phyloP scores from a whole-genome alignment of 2,113 vertebrate genomes.

The Tringa solitaria region DNA sequence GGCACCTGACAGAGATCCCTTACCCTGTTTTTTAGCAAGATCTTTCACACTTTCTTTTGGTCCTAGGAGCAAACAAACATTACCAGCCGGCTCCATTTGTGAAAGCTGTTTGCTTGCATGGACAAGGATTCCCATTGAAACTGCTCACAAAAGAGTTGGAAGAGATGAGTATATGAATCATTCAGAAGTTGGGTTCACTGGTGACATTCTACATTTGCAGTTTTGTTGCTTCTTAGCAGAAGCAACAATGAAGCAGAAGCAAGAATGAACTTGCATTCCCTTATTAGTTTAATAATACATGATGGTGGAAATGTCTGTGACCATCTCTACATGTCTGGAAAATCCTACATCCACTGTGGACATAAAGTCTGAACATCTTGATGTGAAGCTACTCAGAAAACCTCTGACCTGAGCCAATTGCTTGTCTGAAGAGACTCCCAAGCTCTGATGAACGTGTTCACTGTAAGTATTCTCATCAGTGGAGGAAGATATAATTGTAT shows the following conservation, averaged over 20 bases:
- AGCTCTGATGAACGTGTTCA: background rate
- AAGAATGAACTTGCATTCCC: background rate
- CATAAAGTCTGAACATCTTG: background rate
- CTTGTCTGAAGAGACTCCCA: background rate
- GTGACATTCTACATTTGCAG: background rate
- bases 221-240: background rate
- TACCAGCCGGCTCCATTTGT: background rate
- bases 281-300: background rate
- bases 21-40: background rate
- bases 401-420: background rate
- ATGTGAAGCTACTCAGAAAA: background rate
- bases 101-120: background rate
- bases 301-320: background rate
- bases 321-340: background rate
- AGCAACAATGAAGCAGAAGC: too few relatives aligned
- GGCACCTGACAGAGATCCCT: background rate
- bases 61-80: background rate
- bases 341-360: background rate
- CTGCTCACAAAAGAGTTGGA: background rate
- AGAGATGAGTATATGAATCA: background rate
- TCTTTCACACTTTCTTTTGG: background rate
- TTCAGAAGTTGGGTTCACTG: background rate
- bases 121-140: background rate
- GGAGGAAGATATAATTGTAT: background rate
- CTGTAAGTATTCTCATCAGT: background rate